A percentile compares a stretch with the other conserved stretches of the same genome.
Conservation (phyloP, 2,888 invertebrate genomes). For the Carpatolechia fugitivella region DNA sequence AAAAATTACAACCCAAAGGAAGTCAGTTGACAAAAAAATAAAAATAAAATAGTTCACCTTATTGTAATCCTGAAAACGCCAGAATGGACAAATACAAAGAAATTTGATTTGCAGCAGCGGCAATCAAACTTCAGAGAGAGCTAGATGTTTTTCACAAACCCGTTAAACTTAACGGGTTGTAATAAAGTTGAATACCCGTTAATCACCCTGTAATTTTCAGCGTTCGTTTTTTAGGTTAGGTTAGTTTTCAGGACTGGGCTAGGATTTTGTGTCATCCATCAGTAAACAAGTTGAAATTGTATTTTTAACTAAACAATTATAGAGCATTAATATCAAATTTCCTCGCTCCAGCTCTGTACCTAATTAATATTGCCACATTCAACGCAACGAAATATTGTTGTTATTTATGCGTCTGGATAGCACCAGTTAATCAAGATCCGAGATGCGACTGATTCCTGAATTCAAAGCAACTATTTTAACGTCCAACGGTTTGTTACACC, state of each 20-base stretch:
- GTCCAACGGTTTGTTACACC: slow-evolving; percentile 13
- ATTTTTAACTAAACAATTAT: neutral
- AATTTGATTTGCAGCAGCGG: too few relatives aligned
- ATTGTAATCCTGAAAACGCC: too few relatives aligned
- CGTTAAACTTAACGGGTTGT: too few relatives aligned
- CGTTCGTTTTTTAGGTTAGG: too few relatives aligned
- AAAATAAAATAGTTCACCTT: too few relatives aligned
- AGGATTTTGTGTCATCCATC: neutral
- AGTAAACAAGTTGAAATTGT: neutral
- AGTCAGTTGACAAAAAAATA: too few relatives aligned
- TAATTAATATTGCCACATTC: slow-evolving; percentile 64
- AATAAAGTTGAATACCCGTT: too few relatives aligned
- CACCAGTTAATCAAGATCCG: slow-evolving; percentile 11
- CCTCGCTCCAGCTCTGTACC: slow-evolving; percentile 32
- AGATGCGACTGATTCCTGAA: slow-evolving; percentile 16
- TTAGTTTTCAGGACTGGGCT: neutral
- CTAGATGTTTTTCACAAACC: too few relatives aligned
- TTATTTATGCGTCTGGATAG: slow-evolving; percentile 62
- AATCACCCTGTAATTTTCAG: too few relatives aligned
- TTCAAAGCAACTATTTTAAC: slow-evolving; percentile 17
- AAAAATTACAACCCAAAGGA: too few relatives aligned
- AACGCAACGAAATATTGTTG: slow-evolving; percentile 63
- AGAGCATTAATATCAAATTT: neutral
- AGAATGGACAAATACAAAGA: too few relatives aligned
- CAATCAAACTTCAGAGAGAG: too few relatives aligned